These are phyloP conservation scores for Epizoanthus ramosus DNA, from an alignment of 92 coral and sea anemone species.

Conservation along the genomic window DNA sequence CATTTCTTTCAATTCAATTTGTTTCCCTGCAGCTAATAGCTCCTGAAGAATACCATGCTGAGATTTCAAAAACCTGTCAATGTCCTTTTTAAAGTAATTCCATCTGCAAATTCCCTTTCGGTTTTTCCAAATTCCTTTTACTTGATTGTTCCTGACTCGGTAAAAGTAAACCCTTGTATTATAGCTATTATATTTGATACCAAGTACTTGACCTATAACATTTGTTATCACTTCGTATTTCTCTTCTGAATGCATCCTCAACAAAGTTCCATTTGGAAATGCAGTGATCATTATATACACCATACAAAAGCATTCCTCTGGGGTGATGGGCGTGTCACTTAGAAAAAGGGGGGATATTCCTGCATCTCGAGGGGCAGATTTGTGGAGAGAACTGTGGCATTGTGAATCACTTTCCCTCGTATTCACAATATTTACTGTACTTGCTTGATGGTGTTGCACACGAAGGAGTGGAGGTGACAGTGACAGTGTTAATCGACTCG, in stretches of 20 bases:
- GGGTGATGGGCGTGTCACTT: no score
- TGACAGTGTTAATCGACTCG: no score
- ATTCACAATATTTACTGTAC: no score
- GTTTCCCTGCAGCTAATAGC: constrained; percentile 3
- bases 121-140: constrained; percentile 29
- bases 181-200: constrained; percentile 7
- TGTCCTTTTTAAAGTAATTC: background rate
- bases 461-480: no score
- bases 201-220: constrained; percentile 8
- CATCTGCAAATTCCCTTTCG: constrained; percentile 32
- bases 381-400: no score
- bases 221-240: constrained; percentile 1
- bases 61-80: constrained; percentile 8
- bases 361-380: no score
- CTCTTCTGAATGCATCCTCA: constrained; percentile 17
- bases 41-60: background rate
- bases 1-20: background rate
- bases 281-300: constrained; percentile 8
- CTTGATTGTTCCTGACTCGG: constrained; percentile 9
- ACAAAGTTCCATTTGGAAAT: constrained; percentile 21
- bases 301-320: constrained; percentile 21
- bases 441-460: no score
- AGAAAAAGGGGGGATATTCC: no score
- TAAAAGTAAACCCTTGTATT: constrained; percentile 23
- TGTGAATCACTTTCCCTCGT: no score